A percentile compares a stretch with the other conserved stretches of the same genome.
Conservation (phyloP, 1,140 invertebrate species). For the Steinernema khuongi region DNA sequence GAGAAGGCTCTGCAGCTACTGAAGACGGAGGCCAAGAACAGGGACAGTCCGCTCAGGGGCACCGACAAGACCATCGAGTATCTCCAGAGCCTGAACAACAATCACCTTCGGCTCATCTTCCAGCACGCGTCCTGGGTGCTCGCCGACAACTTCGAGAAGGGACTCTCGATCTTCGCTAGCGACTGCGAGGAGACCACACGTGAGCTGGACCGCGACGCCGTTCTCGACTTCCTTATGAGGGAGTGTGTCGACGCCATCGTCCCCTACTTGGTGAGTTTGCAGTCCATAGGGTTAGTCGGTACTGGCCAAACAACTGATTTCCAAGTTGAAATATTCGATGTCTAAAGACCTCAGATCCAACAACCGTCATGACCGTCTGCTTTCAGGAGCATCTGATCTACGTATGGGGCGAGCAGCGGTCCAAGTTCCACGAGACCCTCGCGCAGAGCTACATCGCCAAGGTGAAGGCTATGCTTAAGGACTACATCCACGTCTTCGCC, state of each 20-base stretch:
- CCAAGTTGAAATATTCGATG: no score
- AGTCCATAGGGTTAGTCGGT: no score
- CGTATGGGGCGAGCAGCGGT: slow-evolving; percentile 77
- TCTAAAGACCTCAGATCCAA: no score
- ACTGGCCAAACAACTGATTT: no score
- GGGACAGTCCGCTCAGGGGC: slow-evolving; percentile 73
- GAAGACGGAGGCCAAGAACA: slow-evolving; percentile 71
- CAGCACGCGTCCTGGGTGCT: slow-evolving; percentile 87
- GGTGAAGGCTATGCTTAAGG: slow-evolving; percentile 54
- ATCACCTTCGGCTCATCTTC: slow-evolving; percentile 83
- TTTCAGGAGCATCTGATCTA: slow-evolving; percentile 78
- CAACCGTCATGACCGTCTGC: slow-evolving; percentile 18
- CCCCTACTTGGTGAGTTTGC: slow-evolving; percentile 76
- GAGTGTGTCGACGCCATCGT: slow-evolving; percentile 76
- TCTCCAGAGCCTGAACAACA: slow-evolving; percentile 78
- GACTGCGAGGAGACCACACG: slow-evolving; percentile 84
- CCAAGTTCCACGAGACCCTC: slow-evolving; percentile 81
- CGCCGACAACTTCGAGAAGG: slow-evolving; percentile 29
- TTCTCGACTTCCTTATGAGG: slow-evolving; percentile 79
- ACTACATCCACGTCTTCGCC: slow-evolving; percentile 48
- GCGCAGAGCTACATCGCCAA: slow-evolving; percentile 63
- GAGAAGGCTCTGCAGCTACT: slow-evolving; percentile 75
- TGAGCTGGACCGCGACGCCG: slow-evolving; percentile 75
- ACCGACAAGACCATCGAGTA: slow-evolving; percentile 80
- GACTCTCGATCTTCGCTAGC: slow-evolving; percentile 66